Conservation (phyloP, 2,797 vertebrate genomes). For the Ammospiza maritima region DNA sequence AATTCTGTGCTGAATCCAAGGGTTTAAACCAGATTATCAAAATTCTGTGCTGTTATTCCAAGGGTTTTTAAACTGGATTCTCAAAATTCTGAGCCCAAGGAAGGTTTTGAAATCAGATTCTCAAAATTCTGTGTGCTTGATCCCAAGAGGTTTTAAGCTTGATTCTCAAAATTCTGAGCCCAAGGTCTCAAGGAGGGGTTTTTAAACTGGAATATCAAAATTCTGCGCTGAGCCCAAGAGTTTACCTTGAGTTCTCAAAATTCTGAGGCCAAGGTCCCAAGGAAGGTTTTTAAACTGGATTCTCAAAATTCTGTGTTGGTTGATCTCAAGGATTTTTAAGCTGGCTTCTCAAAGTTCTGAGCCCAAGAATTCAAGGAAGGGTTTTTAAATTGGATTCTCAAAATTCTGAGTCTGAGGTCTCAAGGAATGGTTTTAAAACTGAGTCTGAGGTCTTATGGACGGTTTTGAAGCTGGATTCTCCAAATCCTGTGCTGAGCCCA, state of each 20-base stretch:
- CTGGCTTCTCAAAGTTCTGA: background rate
- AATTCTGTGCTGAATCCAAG: fast-evolving
- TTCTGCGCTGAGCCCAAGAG: background rate
- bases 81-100: background rate
- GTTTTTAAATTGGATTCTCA: background rate
- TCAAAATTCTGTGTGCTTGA: too few relatives aligned
- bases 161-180: too few relatives aligned
- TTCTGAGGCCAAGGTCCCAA: background rate
- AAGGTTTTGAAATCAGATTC: too few relatives aligned
- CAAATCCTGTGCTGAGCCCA: too few relatives aligned
- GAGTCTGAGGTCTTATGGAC: too few relatives aligned
- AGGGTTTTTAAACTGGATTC: background rate
- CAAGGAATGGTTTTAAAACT: background rate
- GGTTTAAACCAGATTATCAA: background rate
- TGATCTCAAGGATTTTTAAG: background rate
- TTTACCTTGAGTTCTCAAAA: background rate
- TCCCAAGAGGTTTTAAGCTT: too few relatives aligned
- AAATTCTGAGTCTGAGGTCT: background rate
- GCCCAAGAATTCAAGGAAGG: background rate
- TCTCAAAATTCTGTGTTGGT: background rate
- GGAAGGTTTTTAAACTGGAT: fast-evolving
- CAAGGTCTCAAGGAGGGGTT: too few relatives aligned
- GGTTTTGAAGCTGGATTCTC: background rate
- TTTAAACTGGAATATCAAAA: too few relatives aligned
- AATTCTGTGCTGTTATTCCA: too few relatives aligned